Percentiles rank a stretch among this genome's conserved stretches.
Conservation (phyloP, 2,113 vertebrate genomes). For the Sitta europaea region DNA sequence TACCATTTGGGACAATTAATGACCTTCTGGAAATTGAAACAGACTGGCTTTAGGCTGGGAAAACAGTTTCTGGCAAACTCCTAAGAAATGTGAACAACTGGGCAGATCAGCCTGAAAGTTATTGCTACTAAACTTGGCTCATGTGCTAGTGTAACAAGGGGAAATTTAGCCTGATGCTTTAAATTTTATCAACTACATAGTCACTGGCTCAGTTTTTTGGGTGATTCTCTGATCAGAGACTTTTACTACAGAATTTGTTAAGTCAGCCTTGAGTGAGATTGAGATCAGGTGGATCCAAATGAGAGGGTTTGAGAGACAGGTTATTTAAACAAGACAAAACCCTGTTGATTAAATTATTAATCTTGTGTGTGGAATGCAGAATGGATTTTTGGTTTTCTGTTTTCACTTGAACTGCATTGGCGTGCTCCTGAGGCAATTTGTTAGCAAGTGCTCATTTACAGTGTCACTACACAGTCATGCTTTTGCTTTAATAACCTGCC, state of each 20-base stretch:
- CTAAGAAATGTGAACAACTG: not conserved
- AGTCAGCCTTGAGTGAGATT: not conserved
- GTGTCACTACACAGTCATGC: no score
- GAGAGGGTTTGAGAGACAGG: not conserved
- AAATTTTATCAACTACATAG: not conserved
- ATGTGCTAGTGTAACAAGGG: not conserved
- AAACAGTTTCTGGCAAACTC: not conserved
- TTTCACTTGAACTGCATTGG: not conserved
- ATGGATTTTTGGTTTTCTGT: not conserved
- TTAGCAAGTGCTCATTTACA: not conserved
- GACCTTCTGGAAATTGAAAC: not conserved
- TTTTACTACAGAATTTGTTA: not conserved
- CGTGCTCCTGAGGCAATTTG: not conserved
- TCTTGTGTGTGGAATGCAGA: not conserved
- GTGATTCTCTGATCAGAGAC: not conserved
- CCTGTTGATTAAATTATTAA: not conserved
- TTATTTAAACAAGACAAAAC: not conserved
- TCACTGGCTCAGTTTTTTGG: not conserved
- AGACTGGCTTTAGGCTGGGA: not conserved
- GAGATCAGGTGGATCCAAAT: not conserved
- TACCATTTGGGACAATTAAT: not conserved
- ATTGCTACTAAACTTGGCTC: not conserved
- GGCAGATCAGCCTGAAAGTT: not conserved
- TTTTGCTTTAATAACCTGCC: not conserved
- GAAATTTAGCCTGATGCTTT: not conserved